Percentiles rank a stretch among this genome's conserved stretches.
Conservation (phyloP, 1,140 invertebrate genomes). For the Drosophila santomea region DNA sequence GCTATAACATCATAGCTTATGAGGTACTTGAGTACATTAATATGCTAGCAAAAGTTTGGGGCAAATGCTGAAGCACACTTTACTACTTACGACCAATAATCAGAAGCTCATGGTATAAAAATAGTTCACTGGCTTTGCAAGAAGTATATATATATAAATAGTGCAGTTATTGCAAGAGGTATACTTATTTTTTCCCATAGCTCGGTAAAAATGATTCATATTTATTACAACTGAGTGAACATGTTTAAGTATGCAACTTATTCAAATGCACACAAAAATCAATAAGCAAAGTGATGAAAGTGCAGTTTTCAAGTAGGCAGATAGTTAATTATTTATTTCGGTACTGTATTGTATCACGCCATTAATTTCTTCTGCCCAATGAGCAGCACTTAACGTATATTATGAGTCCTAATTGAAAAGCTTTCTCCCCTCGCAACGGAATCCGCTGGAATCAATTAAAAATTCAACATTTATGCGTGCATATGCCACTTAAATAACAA, state of each 20-base stretch:
- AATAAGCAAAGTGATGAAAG: background rate
- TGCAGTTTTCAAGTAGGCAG: background rate
- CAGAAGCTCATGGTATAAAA: constrained; percentile 2
- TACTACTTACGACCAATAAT: constrained; percentile 23
- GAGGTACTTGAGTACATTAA: constrained; percentile 22
- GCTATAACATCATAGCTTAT: constrained; percentile 32
- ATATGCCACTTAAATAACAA: constrained; percentile 58
- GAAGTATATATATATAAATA: background rate
- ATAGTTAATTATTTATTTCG: constrained; percentile 3
- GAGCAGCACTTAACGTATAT: constrained; percentile 11
- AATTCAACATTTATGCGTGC: constrained; percentile 49
- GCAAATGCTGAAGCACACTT: background rate
- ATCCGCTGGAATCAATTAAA: constrained; percentile 67
- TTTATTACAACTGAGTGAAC: background rate
- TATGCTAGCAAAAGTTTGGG: constrained; percentile 5
- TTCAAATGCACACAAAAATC: background rate
- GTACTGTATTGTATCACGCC: background rate
- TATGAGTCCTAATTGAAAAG: constrained; percentile 33
- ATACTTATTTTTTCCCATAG: background rate
- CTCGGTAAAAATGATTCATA: background rate
- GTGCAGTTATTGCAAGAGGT: too few relatives aligned
- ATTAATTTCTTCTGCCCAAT: background rate
- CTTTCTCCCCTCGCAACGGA: constrained; percentile 19
- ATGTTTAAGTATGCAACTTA: background rate
- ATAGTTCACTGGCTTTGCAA: background rate